phyloP scores from a whole-genome alignment of 64 coral and sea anemone genomes.

The Stichodactyla helianthus region DNA sequence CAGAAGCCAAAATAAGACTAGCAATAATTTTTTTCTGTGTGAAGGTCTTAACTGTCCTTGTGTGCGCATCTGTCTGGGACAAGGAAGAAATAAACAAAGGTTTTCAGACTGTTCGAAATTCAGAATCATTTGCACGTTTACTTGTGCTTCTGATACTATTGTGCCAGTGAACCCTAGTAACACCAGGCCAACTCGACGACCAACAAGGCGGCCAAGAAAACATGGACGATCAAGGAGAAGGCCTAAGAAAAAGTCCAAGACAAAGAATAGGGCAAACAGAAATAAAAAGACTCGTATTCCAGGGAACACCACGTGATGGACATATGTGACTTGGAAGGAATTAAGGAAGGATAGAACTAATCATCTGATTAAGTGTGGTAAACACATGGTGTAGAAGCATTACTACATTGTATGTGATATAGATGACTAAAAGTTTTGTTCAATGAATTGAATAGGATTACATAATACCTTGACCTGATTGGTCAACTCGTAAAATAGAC shows the following conservation, averaged over 20 bases:
- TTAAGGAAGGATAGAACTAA: too few species aligned
- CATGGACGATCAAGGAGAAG: neutral
- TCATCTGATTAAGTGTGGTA: too few species aligned
- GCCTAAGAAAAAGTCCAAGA: neutral
- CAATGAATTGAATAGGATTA: too few species aligned
- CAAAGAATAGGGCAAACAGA: neutral
- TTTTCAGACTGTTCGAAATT: slow-evolving; percentile 15
- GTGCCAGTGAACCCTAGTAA: neutral
- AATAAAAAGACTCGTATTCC: neutral
- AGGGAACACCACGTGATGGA: neutral
- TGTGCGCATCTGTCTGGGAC: slow-evolving; percentile 15
- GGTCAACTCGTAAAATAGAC: too few species aligned
- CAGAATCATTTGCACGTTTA: slow-evolving; percentile 18
- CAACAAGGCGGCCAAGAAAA: neutral
- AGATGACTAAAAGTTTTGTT: too few species aligned
- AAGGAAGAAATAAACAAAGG: neutral
- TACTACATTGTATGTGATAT: too few species aligned
- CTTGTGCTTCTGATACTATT: neutral
- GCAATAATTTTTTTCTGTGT: neutral
- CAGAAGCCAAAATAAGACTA: neutral
- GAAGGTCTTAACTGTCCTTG: slow-evolving; percentile 3
- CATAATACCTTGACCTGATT: too few species aligned
- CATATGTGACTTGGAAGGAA: neutral
- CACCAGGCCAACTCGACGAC: neutral
- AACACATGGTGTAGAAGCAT: too few species aligned